A percentile compares a stretch with the other conserved stretches of the same genome.
phyloP scores from a whole-genome alignment of 2,113 vertebrate species.

The Hiodon alosoides region DNA sequence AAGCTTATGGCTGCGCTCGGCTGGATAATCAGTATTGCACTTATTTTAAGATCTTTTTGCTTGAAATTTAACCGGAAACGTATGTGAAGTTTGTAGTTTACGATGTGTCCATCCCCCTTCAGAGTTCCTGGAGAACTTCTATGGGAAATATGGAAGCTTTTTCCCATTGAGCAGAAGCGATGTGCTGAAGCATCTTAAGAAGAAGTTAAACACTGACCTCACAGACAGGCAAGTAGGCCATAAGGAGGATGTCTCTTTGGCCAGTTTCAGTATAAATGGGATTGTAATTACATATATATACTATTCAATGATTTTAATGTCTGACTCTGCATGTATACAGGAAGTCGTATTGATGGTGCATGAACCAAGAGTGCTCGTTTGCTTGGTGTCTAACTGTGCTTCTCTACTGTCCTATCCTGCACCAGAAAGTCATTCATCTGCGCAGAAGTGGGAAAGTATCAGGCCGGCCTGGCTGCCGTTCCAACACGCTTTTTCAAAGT shows the following conservation, averaged over 20 bases:
- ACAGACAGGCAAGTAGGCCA: slow-evolving; percentile 64
- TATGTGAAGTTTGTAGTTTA: not conserved
- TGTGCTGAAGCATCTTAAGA: slow-evolving; percentile 82
- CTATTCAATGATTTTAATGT: not conserved
- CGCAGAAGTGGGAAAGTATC: slow-evolving; percentile 79
- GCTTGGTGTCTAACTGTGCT: not conserved
- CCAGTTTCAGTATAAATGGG: not conserved
- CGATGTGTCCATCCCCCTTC: slow-evolving; percentile 17
- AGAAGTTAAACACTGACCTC: slow-evolving; percentile 80
- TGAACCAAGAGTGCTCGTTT: not conserved
- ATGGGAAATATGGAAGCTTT: slow-evolving; percentile 92
- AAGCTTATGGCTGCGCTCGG: no score
- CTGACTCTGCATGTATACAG: no score
- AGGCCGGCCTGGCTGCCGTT: slow-evolving; percentile 75
- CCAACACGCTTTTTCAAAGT: slow-evolving; percentile 79
- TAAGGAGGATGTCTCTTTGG: not conserved
- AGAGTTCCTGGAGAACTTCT: slow-evolving; percentile 90
- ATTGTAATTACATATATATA: not conserved
- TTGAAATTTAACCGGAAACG: not conserved
- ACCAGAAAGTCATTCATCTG: slow-evolving; percentile 82
- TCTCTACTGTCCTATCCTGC: slow-evolving; percentile 20
- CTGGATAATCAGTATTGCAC: no score
- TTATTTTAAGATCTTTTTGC: no score
- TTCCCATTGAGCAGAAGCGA: slow-evolving; percentile 85
- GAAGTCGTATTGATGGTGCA: no score